Evolutionary conservation across 2,797 vertebrate species (phyloP), one percentile per base, ranked within the genome.

Genomic region (Percopsis omiscomaycus): DNA sequence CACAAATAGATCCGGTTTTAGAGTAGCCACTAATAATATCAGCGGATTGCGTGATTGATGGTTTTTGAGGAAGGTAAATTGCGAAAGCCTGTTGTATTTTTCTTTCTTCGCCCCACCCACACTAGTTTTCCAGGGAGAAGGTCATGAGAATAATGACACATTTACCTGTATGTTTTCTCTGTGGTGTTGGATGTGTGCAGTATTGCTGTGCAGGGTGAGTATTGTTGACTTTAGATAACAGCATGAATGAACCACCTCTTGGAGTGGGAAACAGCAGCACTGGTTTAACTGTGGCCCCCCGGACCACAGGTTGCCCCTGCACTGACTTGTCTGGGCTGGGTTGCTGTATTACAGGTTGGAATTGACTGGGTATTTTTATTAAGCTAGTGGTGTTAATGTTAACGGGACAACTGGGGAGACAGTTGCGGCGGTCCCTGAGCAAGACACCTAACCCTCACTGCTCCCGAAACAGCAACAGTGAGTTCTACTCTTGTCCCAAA

Each of bases 11-110:
- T 28, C 64, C 45, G 48, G 66, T 72, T 79, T 66, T 42, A 15
- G n/a, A 58, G 47, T 16, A 9, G 47, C 71, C 51, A 78, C 89
- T 91, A 90, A 88, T 83, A 84, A 89, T 91, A 92, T 55, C 79
- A 66, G 51, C 14, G 51, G 64, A 59, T 27, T 69, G 80, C 71
- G 70, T 80, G 82, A 91, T 89, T 84, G 72, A 82, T 84, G 71
- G 80, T 79, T 77, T 76, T 83, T 67, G 56, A 66, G 47, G 49
- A 37, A 67, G 14, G 60, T 70, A 69, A 71, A 32, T 27, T 32
- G 58, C 59, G 51, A 48, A 42, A 11, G 59, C 61, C 57, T 53
- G 66, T 4, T 22, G 8, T 59, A 15, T 50, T 58, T 69, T 30
- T 74, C 27, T 29, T 22, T n/a, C 30, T 22, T 12, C 5, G 14